Evolutionary conservation across 2,113 vertebrate species (phyloP), one percentile per base, ranked within the genome.

Genomic region (Tragelaphus strepsiceros): DNA sequence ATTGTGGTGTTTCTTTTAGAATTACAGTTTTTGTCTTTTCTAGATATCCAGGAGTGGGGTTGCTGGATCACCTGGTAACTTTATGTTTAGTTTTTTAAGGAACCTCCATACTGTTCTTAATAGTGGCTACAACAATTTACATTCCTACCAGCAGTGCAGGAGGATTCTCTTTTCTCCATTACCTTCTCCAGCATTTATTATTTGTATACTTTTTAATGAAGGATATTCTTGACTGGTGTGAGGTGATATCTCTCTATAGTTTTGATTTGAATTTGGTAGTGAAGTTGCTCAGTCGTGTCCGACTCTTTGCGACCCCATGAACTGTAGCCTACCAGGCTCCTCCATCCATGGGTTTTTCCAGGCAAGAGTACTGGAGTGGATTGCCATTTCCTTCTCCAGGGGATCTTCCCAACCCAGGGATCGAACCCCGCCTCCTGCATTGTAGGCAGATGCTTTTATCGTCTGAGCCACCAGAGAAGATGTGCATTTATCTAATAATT

Each of bases 371-470:
- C 64, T 35, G 32, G 17, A 67, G 17, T 35, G 64, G 32, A 17
- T 10, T 35, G 64, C 17, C 32, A 19, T 67, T 67, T n/a, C 64
- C 17, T 35, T n/a, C 64, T 67, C 64, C 62, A 67, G 62, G 62
- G 16, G 16, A n/a, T 67, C 32, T 17, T n/a, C 64, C 32, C 64
- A 19, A 67, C 32, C 32, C 64, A n/a, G 2, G 16, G 32, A 67
- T 35, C 4, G 4, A 67, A n/a, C 32, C 32, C 16, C 0, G 3
- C n/a, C 17, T 67, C 32, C 32, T 0, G 8, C 32, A 35, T n/a
- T 67, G 32, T n/a, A n/a, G 16, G 64, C 32, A 67, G 32, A 19
- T 0, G 16, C 17, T 67, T 67, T 67, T 67, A 67, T 8, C 64
- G 9, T 67, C 32, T 35, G 64, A 67, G 64, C 64, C 64, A 67